Evolutionary conservation across 92 coral and sea anemone species (phyloP).

Genomic region (Zoanthus solanderi): DNA sequence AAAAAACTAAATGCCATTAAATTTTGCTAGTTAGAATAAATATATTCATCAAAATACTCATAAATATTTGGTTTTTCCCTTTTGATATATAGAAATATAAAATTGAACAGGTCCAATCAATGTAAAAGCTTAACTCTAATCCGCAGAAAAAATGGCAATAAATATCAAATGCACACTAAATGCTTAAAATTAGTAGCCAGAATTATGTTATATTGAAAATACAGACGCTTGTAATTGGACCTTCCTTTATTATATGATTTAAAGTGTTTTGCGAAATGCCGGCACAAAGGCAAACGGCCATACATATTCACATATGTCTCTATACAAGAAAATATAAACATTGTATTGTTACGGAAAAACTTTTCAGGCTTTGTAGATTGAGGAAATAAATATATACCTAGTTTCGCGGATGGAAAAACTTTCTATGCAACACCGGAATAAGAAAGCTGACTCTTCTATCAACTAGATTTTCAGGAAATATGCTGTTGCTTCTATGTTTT

Average conservation of each 20-base stretch:
- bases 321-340: background rate
- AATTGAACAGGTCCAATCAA: background rate
- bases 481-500: background rate
- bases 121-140: background rate
- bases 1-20: background rate
- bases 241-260: background rate
- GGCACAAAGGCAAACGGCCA: background rate
- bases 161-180: background rate
- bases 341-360: no score
- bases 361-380: no score
- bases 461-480: background rate
- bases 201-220: no score
- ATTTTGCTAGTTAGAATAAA: conserved; percentile 17
- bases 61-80: background rate
- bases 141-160: background rate
- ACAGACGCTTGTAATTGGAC: background rate
- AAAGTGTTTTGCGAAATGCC: background rate
- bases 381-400: no score
- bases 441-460: background rate
- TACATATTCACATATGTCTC: no score
- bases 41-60: background rate
- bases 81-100: background rate
- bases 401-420: background rate
- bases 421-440: background rate
- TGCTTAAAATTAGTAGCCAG: background rate